A percentile compares a stretch with the other conserved stretches of the same genome.
Evolutionary conservation across 2,888 invertebrate genomes (phyloP).

Genomic region (Tortricodes alternella): DNA sequence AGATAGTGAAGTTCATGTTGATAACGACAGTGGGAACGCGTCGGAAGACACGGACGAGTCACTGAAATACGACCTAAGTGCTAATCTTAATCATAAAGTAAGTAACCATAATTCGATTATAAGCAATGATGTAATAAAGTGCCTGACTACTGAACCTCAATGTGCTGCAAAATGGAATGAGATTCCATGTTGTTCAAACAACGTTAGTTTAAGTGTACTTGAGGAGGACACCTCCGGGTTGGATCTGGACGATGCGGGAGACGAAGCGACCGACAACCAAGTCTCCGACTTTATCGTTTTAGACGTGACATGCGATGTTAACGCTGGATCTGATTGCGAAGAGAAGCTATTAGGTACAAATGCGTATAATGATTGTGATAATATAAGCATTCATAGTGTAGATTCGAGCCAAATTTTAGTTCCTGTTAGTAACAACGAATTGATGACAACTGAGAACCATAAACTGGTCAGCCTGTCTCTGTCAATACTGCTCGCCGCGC

Average conservation of each 20-base stretch:
- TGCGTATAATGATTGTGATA: slow-evolving; percentile 62
- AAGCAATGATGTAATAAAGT: slow-evolving; percentile 65
- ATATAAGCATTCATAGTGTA: slow-evolving; percentile 60
- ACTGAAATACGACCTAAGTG: slow-evolving; percentile 54
- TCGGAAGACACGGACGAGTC: slow-evolving; percentile 76
- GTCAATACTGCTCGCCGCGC: slow-evolving; percentile 83
- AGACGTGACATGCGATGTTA: slow-evolving; percentile 36
- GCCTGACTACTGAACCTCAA: slow-evolving; percentile 71
- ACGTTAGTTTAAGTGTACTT: slow-evolving; percentile 60
- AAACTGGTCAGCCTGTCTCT: slow-evolving; percentile 84
- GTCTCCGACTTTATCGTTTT: slow-evolving; percentile 37
- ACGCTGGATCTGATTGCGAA: slow-evolving; percentile 42
- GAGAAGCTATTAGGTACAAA: slow-evolving; percentile 55
- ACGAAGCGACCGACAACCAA: slow-evolving; percentile 34
- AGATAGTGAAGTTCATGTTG: slow-evolving; percentile 38
- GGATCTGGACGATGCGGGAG: slow-evolving; percentile 35
- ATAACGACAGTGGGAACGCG: slow-evolving; percentile 74
- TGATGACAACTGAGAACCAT: slow-evolving; percentile 69
- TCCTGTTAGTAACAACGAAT: slow-evolving; percentile 72
- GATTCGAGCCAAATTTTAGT: slow-evolving; percentile 68
- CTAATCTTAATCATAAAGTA: slow-evolving; percentile 49
- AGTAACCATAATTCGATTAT: slow-evolving; percentile 47
- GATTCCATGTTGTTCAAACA: slow-evolving; percentile 75
- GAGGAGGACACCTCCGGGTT: slow-evolving; percentile 44
- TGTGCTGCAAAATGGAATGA: slow-evolving; percentile 69